Evolutionary conservation across 2,888 invertebrate genomes (phyloP), one percentile per base, ranked within the genome.

Genomic region (Spodoptera littoralis): DNA sequence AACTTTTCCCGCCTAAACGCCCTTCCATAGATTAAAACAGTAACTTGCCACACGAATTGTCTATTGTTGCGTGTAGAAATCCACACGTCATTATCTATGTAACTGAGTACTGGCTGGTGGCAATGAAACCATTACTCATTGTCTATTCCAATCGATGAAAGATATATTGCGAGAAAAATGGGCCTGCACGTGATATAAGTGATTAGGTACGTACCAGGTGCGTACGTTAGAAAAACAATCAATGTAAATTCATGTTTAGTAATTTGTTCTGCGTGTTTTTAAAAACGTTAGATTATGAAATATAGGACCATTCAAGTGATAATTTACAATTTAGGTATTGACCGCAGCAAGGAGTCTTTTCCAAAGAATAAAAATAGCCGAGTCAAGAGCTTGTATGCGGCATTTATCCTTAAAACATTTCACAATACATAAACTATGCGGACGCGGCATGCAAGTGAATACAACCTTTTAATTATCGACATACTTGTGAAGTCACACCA

Each of bases 61-160:
- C 45, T 43, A 65, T 46, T 63, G 47, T 56, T 46, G 43, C 51
- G 48, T 65, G 42, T 64, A 72, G 63, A 72, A 67, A 72, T 63
- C 68, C 51, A 58, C 61, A 66, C 66, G 42, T 30, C 13, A 70
- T 70, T 56, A 61, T 63, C 50, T 65, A 27, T 27, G 65, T 70
- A 22, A 63, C 45, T 18, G 44, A 57, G 44, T 50, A 52, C 12
- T n/a, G n/a, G 44, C 4, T 55, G 24, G 55, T 69, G 60, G 61
- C 46, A 73, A 61, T 61, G 59, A 50, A 69, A 53, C 53, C 45
- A 73, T 64, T 59, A 61, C 45, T 59, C 65, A 72, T 56, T 65
- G 61, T 69, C 68, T 72, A 52, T 66, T 57, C 13, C 48, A 54
- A 65, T 64, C 46, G 56, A 75, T 68, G 48, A 48, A 48, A 67